Percentiles rank a stretch among this genome's conserved stretches.
Conservation (phyloP, 2,888 invertebrate genomes). For the Meloe dianella region DNA sequence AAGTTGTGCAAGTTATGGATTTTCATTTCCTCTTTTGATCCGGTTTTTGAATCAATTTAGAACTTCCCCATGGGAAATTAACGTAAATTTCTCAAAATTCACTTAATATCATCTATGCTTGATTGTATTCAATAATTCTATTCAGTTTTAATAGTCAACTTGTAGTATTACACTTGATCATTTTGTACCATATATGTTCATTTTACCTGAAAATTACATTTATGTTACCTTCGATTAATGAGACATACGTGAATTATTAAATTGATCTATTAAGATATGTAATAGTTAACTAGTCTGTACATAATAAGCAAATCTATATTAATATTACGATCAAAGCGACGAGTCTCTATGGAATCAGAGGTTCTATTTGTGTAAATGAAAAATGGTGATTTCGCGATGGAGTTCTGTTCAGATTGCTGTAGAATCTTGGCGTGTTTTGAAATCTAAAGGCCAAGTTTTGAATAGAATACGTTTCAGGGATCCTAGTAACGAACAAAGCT, state of each 20-base stretch:
- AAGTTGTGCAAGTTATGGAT: conserved; percentile 52
- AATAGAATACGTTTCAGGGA: conserved; percentile 9
- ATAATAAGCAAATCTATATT: conserved; percentile 12
- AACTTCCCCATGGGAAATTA: conserved; percentile 52
- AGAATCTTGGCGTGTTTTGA: conserved; percentile 6
- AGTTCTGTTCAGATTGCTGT: not conserved
- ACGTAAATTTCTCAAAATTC: conserved; percentile 38
- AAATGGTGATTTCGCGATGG: conserved; percentile 11
- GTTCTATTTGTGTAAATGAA: conserved; percentile 3
- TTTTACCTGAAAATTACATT: not conserved
- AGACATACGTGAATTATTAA: not conserved
- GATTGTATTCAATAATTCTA: conserved; percentile 6
- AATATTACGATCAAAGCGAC: not conserved
- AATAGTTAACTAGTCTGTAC: conserved; percentile 7
- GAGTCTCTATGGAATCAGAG: not conserved
- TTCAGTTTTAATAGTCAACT: not conserved
- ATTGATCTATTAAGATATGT: conserved; percentile 2
- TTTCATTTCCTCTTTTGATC: conserved; percentile 53
- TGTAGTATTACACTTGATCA: not conserved
- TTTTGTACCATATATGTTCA: not conserved
- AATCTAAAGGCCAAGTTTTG: not conserved
- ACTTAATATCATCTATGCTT: conserved; percentile 31
- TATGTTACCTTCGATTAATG: not conserved
- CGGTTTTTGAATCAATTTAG: conserved; percentile 46
- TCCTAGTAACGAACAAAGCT: conserved; percentile 7